Evolutionary conservation across 2,113 vertebrate genomes (phyloP), one percentile per base, ranked within the genome.

Genomic region (Callionymus lyra): DNA sequence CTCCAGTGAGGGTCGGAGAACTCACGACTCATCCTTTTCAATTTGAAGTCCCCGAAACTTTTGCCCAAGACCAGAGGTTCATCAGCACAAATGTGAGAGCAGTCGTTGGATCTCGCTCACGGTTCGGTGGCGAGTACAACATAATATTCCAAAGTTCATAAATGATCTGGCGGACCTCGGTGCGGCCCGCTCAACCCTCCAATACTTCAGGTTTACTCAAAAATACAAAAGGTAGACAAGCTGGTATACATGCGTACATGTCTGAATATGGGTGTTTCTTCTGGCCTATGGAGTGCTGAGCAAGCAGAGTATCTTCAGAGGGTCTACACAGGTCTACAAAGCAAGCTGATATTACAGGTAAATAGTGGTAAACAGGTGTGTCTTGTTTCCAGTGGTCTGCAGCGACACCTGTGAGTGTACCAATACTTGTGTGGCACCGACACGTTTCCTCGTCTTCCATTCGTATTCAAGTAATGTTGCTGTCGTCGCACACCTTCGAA

Each of bases 391-490:
- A 75, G 74, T 79, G 70, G 70, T 70, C 65, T 80, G 69, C 66
- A 72, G 50, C 39, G 77, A 82, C 76, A 81, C 73, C 75, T 61
- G 56, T 44, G 65, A 71, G 69, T 78, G 67, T 76, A 75, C 75
- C 70, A 62, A 51, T 65, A 59, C 44, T 56, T 72, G 45, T 68
- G 70, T 76, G 82, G 76, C 76, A 81, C 77, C 66, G 66, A 68
- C 57, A 53, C 17, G 31, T 74, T 55, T 37, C 50, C 63, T 52
- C 51, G 53, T 68, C 69, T 76, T 74, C 74, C 77, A 72, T 82
- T 83, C 67, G 82, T 85, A 70, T 86, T 86, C 83, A 86, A 84
- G 84, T 86, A 70, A 68, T 78, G 76, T 75, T 55, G 72, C 70
- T 70, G 48, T 68, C 70, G 74, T 75, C 77, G 71, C 72, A 72